phyloP scores from a whole-genome alignment of 2,797 vertebrate genomes.

The Mus caroli region DNA sequence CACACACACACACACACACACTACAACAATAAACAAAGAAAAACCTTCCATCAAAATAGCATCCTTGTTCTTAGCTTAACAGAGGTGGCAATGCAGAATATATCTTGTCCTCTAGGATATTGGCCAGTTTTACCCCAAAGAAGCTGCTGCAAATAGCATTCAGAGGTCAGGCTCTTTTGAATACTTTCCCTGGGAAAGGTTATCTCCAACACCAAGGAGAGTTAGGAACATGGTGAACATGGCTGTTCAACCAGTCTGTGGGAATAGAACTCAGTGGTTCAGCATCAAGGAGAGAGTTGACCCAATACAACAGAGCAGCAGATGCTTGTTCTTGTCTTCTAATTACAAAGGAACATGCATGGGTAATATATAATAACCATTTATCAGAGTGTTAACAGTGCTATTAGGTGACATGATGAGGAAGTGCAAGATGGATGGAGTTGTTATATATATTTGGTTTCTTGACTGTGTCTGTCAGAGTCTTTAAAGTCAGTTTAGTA shows the following conservation, averaged over 20 bases:
- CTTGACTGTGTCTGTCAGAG: conserved; percentile 78
- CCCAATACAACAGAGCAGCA: conserved; percentile 10
- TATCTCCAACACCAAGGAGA: neutral
- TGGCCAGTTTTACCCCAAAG: neutral
- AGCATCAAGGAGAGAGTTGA: conserved; percentile 51
- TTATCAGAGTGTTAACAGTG: conserved; percentile 74
- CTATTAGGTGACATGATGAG: conserved; percentile 76
- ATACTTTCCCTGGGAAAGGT: neutral
- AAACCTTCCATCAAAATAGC: neutral
- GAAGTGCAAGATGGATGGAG: conserved; percentile 75
- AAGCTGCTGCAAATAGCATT: neutral
- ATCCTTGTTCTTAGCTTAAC: neutral
- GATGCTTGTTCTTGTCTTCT: conserved; percentile 65
- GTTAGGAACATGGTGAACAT: neutral
- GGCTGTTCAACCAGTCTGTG: neutral
- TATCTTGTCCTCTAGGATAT: neutral
- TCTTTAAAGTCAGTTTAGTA: conserved; percentile 82
- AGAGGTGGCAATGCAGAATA: neutral
- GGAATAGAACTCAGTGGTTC: conserved; percentile 27
- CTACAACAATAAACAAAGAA: too few relatives aligned
- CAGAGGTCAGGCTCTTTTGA: neutral
- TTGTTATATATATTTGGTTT: conserved; percentile 78
- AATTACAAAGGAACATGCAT: conserved; percentile 59
- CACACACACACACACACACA: neutral
- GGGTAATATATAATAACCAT: conserved; percentile 72